Base-by-base conservation (phyloP, 1,140 invertebrate genomes). In the Lethrus apterus region DNA sequence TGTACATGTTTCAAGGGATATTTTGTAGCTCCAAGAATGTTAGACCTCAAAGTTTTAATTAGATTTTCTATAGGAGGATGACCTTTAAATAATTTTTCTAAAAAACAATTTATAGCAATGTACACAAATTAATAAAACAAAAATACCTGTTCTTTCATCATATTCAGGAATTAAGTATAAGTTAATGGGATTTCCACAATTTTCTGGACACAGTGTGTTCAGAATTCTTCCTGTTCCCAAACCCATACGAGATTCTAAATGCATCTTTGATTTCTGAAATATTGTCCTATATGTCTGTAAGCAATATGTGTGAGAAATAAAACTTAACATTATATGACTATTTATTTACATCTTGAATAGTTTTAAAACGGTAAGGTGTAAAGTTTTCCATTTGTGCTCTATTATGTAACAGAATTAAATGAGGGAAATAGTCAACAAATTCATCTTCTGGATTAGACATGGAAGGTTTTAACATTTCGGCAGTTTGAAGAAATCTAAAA, bases 391-490 rank as follows among this genome's bases (percentile, higher is more conserved):
- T 59, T 52, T 76, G 72, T 20, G 80, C 80, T 63, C 80, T 79
- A 64, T 89, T 90, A 32, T 89, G 84, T 3, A 89, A 63, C 61
- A 90, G 78, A 17, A 90, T 64, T 42, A 88, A 62, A 58, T 88
- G 83, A 3, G 86, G 86, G 62, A 84, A 81, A 66, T 81, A 79
- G 57, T 87, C 84, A 2, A 73, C 67, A 44, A 74, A 72, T 54
- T 79, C 76, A 62, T 80, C 79, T 57, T 80, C 78, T 54, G 74
- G 73, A 18, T 76, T 77, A 14, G 78, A 79, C 3, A 82, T 78
- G 2, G 81, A 80, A 2, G 88, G 89, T 62, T 89, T 88, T 55
- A 92, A 68, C 86, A 91, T 90, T 71, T 91, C 87, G 19, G 86
- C 85, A 38, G 84, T 79, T 68, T 87, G 83, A 14, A 90, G 66